Evolutionary conservation across 2,797 vertebrate species (phyloP).

Genomic region (Benthosema pterotum): DNA sequence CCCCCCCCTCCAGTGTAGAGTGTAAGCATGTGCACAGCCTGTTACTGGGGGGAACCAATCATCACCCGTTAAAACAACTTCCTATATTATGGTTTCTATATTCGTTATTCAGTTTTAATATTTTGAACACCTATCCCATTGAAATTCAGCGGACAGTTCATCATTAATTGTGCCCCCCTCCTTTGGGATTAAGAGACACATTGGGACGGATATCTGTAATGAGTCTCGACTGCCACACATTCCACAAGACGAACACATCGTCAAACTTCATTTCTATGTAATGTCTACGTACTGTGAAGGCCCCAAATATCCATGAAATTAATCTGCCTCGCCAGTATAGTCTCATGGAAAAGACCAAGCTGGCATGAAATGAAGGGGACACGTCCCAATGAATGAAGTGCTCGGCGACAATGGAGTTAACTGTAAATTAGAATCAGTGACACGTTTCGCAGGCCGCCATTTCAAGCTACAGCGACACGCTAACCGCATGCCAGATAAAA

Average conservation of each 20-base stretch:
- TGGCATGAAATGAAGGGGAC: slow-evolving; percentile 57
- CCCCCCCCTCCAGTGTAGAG: too few species aligned
- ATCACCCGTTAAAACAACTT: slow-evolving; percentile 10
- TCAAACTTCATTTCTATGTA: background rate
- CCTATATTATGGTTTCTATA: slow-evolving; percentile 1
- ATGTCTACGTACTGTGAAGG: slow-evolving; percentile 27
- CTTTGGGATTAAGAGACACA: slow-evolving; percentile 30
- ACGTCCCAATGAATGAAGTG: slow-evolving; percentile 23
- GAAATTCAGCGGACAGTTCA: slow-evolving; percentile 37
- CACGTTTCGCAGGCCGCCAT: background rate
- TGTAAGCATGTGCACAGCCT: too few species aligned
- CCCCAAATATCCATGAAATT: slow-evolving; percentile 56
- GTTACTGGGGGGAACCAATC: too few species aligned
- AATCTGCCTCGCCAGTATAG: slow-evolving; percentile 32
- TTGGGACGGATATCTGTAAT: slow-evolving; percentile 39
- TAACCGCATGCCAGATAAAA: too few species aligned
- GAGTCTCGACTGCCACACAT: slow-evolving; percentile 40
- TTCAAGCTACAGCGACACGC: background rate
- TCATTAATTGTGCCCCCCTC: slow-evolving; percentile 28
- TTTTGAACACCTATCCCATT: slow-evolving; percentile 23
- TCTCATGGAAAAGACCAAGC: slow-evolving; percentile 34
- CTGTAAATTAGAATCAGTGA: slow-evolving; percentile 28
- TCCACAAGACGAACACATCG: slow-evolving; percentile 28
- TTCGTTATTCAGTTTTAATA: slow-evolving; percentile 28
- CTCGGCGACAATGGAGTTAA: slow-evolving; percentile 1